Conservation (phyloP, 1,140 invertebrate genomes). For the Drosophila biarmipes region DNA sequence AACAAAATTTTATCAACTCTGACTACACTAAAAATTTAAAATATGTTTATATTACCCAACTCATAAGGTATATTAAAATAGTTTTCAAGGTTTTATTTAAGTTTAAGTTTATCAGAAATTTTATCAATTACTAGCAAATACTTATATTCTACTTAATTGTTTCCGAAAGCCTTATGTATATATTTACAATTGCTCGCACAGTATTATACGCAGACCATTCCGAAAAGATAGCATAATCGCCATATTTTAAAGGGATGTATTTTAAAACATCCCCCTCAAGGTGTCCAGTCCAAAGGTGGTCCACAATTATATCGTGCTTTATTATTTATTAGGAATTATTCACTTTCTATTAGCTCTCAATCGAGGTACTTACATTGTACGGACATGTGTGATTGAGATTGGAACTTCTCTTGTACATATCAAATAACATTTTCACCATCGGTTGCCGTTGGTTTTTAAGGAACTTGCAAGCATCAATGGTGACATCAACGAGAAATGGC, state of each 20-base stretch:
- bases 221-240: slow-evolving; percentile 35
- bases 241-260: slow-evolving; percentile 22
- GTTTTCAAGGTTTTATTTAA: no score
- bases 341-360: background rate
- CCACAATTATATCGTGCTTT: slow-evolving; percentile 46
- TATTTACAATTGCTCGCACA: slow-evolving; percentile 1
- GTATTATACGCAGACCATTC: slow-evolving; percentile 11
- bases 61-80: no score
- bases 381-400: slow-evolving; percentile 65
- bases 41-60: no score
- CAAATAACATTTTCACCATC: slow-evolving; percentile 16
- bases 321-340: background rate
- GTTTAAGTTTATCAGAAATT: no score
- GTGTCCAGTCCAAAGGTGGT: slow-evolving; percentile 51
- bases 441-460: slow-evolving; percentile 20
- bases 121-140: background rate
- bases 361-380: slow-evolving; percentile 35
- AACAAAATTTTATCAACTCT: background rate
- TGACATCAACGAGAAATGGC: slow-evolving; percentile 35
- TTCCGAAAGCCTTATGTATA: slow-evolving; percentile 12
- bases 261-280: slow-evolving; percentile 16
- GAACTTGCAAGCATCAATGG: slow-evolving; percentile 37
- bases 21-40: background rate
- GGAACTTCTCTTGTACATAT: slow-evolving; percentile 12
- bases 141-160: background rate